Conservation (phyloP, 1,140 invertebrate species). For the Formica selysi region DNA sequence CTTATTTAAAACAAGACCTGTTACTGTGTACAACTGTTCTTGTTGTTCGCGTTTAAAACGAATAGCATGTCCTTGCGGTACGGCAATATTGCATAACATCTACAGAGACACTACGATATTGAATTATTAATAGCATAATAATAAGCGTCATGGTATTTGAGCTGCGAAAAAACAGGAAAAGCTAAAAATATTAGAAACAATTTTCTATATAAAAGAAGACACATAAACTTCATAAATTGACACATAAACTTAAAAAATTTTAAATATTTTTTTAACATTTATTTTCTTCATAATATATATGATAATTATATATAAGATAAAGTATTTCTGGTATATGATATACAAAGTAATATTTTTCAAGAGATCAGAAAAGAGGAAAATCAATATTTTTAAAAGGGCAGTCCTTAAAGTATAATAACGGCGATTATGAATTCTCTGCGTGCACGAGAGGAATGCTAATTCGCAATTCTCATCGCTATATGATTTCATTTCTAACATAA, state of each 20-base stretch:
- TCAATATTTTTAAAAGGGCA: background rate
- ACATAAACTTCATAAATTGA: background rate
- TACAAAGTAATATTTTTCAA: background rate
- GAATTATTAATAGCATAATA: conserved; percentile 31
- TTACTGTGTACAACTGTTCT: background rate
- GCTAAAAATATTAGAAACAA: background rate
- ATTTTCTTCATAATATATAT: background rate
- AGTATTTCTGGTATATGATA: background rate
- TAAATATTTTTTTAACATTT: background rate
- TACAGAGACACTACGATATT: conserved; percentile 6
- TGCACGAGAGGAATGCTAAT: background rate
- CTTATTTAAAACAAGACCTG: background rate
- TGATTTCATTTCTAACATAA: conserved; percentile 7
- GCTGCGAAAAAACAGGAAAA: background rate
- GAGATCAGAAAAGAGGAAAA: background rate
- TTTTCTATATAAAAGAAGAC: background rate
- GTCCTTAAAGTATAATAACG: background rate
- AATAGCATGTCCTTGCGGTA: background rate
- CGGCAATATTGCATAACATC: conserved; percentile 32
- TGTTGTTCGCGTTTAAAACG: conserved; percentile 13
- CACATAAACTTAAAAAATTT: too few relatives aligned
- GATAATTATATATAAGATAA: background rate
- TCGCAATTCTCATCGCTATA: background rate
- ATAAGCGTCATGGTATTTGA: conserved; percentile 11
- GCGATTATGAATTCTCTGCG: background rate